These are phyloP conservation scores for Acromyrmex echinatior DNA, from an alignment of 1,140 invertebrate genomes.

Conservation along the genomic window DNA sequence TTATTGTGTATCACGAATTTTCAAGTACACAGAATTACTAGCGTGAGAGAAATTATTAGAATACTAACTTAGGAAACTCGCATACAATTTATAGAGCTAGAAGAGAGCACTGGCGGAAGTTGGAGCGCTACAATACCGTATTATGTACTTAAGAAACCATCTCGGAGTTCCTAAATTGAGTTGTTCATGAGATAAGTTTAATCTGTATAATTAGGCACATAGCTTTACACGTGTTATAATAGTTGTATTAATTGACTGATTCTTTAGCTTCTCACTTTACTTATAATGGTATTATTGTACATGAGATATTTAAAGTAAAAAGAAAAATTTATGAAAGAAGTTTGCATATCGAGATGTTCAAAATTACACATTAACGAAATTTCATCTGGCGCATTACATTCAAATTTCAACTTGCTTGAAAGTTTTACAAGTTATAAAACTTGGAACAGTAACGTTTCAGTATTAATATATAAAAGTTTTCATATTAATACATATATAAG, in stretches of 20 bases:
- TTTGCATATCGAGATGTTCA: not conserved
- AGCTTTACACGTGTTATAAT: not conserved
- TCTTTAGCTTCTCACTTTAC: not conserved
- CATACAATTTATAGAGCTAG: constrained; percentile 48
- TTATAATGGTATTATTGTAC: not conserved
- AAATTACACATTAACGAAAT: constrained; percentile 13
- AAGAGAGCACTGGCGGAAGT: constrained; percentile 35
- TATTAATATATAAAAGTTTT: constrained; percentile 15
- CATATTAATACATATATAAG: constrained; percentile 9
- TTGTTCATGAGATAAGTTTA: constrained; percentile 44
- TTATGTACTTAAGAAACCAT: constrained; percentile 56
- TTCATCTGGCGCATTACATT: not conserved
- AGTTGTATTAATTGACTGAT: constrained; percentile 4
- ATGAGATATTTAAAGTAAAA: not conserved
- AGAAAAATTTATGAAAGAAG: not conserved
- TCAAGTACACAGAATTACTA: constrained; percentile 38
- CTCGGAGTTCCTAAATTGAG: constrained; percentile 31
- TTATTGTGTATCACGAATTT: constrained; percentile 9
- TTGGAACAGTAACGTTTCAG: not conserved
- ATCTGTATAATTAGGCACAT: constrained; percentile 37
- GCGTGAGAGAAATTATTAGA: constrained; percentile 47
- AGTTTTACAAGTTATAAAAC: constrained; percentile 6
- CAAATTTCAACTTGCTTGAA: constrained; percentile 28
- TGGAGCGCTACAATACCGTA: constrained; percentile 34
- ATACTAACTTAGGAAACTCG: constrained; percentile 50